Percentiles rank a stretch among this genome's conserved stretches.
phyloP scores from a whole-genome alignment of 2,797 vertebrate genomes.

The Danio kyathit region DNA sequence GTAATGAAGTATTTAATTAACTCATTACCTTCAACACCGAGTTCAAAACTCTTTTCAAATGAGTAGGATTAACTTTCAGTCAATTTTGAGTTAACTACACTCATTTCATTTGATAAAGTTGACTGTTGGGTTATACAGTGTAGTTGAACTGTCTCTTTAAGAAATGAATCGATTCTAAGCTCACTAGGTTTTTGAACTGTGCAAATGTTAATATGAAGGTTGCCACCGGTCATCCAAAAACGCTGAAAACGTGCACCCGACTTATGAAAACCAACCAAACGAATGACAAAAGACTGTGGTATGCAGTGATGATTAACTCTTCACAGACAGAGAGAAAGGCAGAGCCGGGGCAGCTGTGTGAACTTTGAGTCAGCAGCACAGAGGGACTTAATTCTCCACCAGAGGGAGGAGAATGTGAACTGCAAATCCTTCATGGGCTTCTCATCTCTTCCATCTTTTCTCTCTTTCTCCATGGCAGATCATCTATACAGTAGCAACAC shows the following conservation, averaged over 20 bases:
- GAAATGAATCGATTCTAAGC: too few species aligned
- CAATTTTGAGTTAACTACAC: too few species aligned
- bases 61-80: too few species aligned
- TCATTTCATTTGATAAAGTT: too few species aligned
- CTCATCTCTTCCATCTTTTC: slow-evolving; percentile 38
- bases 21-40: too few species aligned
- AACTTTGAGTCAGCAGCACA: slow-evolving; percentile 21
- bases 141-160: neutral
- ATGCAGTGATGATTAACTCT: neutral
- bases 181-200: neutral
- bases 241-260: neutral
- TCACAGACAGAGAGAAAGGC: neutral
- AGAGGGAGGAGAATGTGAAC: slow-evolving; percentile 32
- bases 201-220: slow-evolving; percentile 15
- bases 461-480: slow-evolving; percentile 31
- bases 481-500: slow-evolving; percentile 24
- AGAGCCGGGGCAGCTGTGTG: slow-evolving; percentile 26
- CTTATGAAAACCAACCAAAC: neutral
- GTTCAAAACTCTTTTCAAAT: too few species aligned
- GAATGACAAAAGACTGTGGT: neutral
- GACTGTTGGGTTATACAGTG: too few species aligned
- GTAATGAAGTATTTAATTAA: too few species aligned
- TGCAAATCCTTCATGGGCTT: slow-evolving; percentile 28
- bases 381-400: slow-evolving; percentile 27
- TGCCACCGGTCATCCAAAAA: neutral